Evolutionary conservation across 2,113 vertebrate genomes (phyloP).

Genomic region (Arenaria interpres): DNA sequence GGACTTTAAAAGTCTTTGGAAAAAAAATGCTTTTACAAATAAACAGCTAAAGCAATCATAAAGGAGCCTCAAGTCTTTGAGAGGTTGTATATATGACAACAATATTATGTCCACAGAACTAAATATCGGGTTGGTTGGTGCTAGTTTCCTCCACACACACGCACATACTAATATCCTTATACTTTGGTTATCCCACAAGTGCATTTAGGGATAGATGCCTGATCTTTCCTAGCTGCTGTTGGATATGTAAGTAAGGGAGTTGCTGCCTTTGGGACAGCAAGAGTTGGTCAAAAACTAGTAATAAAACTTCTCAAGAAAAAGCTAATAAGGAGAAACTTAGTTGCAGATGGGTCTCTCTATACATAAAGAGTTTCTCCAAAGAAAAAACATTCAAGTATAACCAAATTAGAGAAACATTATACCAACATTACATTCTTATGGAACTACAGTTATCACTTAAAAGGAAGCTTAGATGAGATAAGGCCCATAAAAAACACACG

Average conservation of each 20-base stretch:
- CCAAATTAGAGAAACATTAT: not conserved
- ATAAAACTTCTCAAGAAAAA: not conserved
- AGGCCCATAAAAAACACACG: not conserved
- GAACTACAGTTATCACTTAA: not conserved
- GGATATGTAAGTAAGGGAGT: not conserved
- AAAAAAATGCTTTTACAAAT: not conserved
- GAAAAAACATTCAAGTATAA: not conserved
- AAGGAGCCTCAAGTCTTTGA: not conserved
- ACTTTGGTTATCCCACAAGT: not conserved
- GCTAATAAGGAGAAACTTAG: not conserved
- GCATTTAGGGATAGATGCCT: rapidly evolving
- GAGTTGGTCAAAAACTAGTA: not conserved
- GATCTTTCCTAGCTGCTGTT: not conserved
- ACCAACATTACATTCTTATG: not conserved
- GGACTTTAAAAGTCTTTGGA: not conserved
- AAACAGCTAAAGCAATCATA: not conserved
- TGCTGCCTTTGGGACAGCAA: not conserved
- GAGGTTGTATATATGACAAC: not conserved
- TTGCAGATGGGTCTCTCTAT: not conserved
- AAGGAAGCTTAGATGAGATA: not conserved
- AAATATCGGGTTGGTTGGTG: not conserved
- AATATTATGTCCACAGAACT: not conserved
- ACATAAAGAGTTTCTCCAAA: not conserved
- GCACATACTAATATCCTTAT: not conserved
- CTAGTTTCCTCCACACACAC: not conserved